Evolutionary conservation across 2,797 vertebrate genomes (phyloP), one percentile per base, ranked within the genome.

Genomic region (Calcarius lapponicus): DNA sequence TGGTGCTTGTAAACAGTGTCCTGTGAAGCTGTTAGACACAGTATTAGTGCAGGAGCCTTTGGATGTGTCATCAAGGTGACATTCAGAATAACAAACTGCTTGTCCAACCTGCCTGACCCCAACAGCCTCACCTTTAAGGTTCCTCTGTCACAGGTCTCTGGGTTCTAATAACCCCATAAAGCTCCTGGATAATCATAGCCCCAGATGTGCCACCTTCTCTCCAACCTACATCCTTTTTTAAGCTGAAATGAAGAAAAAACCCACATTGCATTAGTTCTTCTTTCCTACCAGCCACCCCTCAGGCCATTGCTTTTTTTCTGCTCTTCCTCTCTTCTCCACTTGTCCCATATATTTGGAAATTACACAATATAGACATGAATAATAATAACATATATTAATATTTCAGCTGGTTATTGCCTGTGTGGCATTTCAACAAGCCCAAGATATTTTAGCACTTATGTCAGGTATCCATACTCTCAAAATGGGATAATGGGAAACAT

Each of bases 11-110:
- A 58, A 90, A 80, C 53, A 66, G 4, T 43, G 13, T 94, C 78
- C 83, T 48, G 73, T 69, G 88, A 86, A 88, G 92, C 66, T 95
- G 82, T 88, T 75, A 93, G 86, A 79, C 86, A 85, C 50, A 75
- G 66, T 4, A 67, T 81, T 61, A 79, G 62, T 72, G 75, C 73
- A 66, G n/a, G 60, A 91, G 51, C 73, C 88, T 83, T 43, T 43
- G 76, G 48, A 72, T 90, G 76, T 92, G 66, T 92, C 95, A 90
- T 74, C 75, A n/a, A 70, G 62, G 72, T 91, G 87, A 80, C 85
- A 78, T 31, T n/a, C 47, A 60, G 74, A 95, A 81, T 29, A 81
- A 86, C 62, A 79, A 90, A 31, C 36, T 81, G 51, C 86, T 95
- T 81, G 94, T 84, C 88, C 92, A 86, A 47, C 34, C 79, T 88